Base-by-base conservation (phyloP, 1,140 invertebrate genomes). In the Homalodisca vitripennis region DNA sequence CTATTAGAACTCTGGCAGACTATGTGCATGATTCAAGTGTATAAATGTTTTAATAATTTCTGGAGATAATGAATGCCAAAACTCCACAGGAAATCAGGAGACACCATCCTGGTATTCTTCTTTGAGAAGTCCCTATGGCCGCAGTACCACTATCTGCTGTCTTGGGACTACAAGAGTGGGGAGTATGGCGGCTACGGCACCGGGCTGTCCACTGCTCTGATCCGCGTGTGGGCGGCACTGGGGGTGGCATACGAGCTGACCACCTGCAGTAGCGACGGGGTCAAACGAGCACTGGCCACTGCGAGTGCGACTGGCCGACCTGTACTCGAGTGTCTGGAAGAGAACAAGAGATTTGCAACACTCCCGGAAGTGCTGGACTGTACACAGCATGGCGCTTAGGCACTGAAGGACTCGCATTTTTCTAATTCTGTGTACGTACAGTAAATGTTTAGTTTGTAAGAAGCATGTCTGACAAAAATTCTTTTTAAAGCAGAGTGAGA, bases 121-220 rank as follows among this genome's bases (percentile, higher is more conserved):
- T 72, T 92, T 0, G 86, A 82, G 0, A 90, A 89, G 74, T 88
- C 84, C 0, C 87, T 88, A 72, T 93, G 91, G 92, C 84, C 86
- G 0, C 86, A 89, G 64, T 93, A 92, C 71, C 91, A 93, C 73
- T 92, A 93, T 70, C 73, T 91, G 1, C 74, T 90, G 1, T 88
- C 90, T 0, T 87, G 86, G 80, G 91, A 93, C 71, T 93, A 90
- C 77, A 89, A 90, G 75, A 87, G 83, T 17, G 87, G 87, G 10
- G 92, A 93, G 80, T 92, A 85, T 67, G 91, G 91, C 0, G 83
- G 83, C 31, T 93, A 93, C 74, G 84, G 85, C 13, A 77, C 74
- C 0, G 90, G 89, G 0, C 87, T 81, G 51, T 83, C 83, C 0
- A 86, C 88, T 0, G 82, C 85, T 0, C 83, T 91, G 66, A 87